A percentile compares a stretch with the other conserved stretches of the same genome.
Conservation (phyloP, 2,113 vertebrate species). For the Epinephelus fuscoguttatus region DNA sequence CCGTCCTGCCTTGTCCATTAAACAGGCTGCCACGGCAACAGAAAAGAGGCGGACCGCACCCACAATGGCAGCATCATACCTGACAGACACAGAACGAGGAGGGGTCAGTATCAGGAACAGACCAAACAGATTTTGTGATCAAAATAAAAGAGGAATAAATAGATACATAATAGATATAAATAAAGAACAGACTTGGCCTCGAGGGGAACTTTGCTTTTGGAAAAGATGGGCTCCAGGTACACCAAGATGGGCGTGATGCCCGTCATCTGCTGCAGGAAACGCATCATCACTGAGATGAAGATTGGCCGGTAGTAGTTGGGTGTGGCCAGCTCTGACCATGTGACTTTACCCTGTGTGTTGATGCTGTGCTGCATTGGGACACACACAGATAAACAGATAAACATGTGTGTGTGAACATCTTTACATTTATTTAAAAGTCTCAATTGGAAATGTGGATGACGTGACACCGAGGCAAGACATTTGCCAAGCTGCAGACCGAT, state of each 20-base stretch:
- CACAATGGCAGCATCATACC: slow-evolving; percentile 90
- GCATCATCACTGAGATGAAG: slow-evolving; percentile 89
- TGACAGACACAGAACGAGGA: slow-evolving; percentile 18
- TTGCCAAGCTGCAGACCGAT: too few species aligned
- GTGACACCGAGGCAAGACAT: too few species aligned
- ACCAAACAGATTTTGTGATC: not conserved
- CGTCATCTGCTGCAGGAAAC: slow-evolving; percentile 95
- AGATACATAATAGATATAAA: too few species aligned
- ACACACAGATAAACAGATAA: slow-evolving; percentile 27
- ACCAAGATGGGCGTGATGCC: slow-evolving; percentile 93
- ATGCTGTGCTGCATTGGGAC: slow-evolving; percentile 71
- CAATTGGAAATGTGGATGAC: not conserved
- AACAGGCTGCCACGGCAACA: slow-evolving; percentile 85
- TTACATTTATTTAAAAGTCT: not conserved
- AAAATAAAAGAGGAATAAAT: not conserved
- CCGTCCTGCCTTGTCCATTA: slow-evolving; percentile 94
- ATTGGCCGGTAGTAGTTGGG: slow-evolving; percentile 90
- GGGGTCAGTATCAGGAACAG: not conserved
- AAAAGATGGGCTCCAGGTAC: slow-evolving; percentile 93
- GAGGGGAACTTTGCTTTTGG: slow-evolving; percentile 85
- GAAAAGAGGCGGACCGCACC: slow-evolving; percentile 90
- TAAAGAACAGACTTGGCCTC: slow-evolving; percentile 51
- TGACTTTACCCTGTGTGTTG: slow-evolving; percentile 69
- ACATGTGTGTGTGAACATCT: not conserved
- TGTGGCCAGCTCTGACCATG: slow-evolving; percentile 84